Evolutionary conservation across 2,888 invertebrate species (phyloP).

Genomic region (Plemyria rubiginata): DNA sequence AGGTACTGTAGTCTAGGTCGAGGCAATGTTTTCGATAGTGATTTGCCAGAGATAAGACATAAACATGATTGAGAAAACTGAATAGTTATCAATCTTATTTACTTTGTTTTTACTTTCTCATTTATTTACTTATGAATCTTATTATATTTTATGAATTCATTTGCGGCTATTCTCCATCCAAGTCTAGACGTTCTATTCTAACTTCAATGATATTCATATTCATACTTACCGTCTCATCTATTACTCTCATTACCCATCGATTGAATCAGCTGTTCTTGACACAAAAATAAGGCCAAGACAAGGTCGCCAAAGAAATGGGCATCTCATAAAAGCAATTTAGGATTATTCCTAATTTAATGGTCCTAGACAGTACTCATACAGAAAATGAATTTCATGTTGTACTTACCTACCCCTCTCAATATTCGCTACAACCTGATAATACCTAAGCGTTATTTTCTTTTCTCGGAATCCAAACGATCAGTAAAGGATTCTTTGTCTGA

Average conservation of each 20-base stretch:
- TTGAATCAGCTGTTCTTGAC: conserved; percentile 36
- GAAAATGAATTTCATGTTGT: conserved; percentile 30
- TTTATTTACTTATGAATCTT: too few species aligned
- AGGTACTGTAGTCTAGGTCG: not conserved
- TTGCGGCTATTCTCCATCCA: conserved; percentile 7
- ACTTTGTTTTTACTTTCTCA: too few species aligned
- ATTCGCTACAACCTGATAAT: conserved; percentile 12
- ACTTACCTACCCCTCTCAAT: conserved; percentile 31
- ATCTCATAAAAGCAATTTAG: conserved; percentile 34
- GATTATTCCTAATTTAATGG: conserved; percentile 33
- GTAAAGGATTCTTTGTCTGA: conserved; percentile 4
- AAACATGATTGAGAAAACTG: not conserved
- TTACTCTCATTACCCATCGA: conserved; percentile 31
- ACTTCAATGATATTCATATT: conserved; percentile 17
- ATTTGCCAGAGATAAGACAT: not conserved
- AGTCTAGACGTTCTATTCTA: conserved; percentile 23
- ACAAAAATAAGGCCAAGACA: conserved; percentile 34
- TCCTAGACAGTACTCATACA: conserved; percentile 29
- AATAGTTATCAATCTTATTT: not conserved
- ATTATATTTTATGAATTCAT: not conserved
- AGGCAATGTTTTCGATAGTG: not conserved
- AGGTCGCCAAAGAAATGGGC: conserved; percentile 36
- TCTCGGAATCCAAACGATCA: conserved; percentile 16
- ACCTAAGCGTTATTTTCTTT: not conserved
- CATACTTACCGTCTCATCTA: conserved; percentile 19